Evolutionary conservation across 2,113 vertebrate genomes (phyloP).

Genomic region (Pomatostomus ruficeps): DNA sequence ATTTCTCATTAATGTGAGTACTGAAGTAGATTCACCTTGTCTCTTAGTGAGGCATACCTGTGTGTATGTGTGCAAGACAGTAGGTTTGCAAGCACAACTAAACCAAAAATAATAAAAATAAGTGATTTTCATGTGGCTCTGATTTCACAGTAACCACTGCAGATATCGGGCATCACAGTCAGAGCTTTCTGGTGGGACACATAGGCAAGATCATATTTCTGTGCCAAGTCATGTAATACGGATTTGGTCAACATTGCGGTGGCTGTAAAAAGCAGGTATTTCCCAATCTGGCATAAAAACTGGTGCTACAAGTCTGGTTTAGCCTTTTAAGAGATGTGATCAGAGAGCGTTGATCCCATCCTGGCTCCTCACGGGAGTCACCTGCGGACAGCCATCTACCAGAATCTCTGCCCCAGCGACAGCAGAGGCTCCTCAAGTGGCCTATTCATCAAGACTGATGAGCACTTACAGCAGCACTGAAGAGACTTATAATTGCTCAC

Average conservation of each 20-base stretch:
- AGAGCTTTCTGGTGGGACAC: not conserved
- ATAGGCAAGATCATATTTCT: not conserved
- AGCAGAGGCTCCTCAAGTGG: not conserved
- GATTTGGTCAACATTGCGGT: not conserved
- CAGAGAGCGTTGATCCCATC: not conserved
- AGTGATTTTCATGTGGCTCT: not conserved
- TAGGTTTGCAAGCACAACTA: not conserved
- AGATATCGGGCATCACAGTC: not conserved
- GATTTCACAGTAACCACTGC: not conserved
- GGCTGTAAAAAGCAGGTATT: not conserved
- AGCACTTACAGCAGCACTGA: not conserved
- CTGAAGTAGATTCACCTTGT: not conserved
- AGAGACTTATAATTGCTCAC: conserved; percentile 32
- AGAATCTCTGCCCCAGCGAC: not conserved
- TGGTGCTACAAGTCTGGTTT: not conserved
- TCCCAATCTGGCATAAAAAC: not conserved
- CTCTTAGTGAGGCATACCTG: not conserved
- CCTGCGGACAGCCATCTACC: not conserved
- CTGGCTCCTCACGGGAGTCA: not conserved
- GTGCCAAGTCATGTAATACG: not conserved
- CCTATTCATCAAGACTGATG: conserved; percentile 20
- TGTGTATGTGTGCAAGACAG: not conserved
- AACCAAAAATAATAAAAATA: not conserved
- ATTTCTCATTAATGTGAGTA: conserved; percentile 90
- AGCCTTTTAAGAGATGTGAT: not conserved